phyloP scores from a whole-genome alignment of 2,113 vertebrate species.

The Alligator mississippiensis region DNA sequence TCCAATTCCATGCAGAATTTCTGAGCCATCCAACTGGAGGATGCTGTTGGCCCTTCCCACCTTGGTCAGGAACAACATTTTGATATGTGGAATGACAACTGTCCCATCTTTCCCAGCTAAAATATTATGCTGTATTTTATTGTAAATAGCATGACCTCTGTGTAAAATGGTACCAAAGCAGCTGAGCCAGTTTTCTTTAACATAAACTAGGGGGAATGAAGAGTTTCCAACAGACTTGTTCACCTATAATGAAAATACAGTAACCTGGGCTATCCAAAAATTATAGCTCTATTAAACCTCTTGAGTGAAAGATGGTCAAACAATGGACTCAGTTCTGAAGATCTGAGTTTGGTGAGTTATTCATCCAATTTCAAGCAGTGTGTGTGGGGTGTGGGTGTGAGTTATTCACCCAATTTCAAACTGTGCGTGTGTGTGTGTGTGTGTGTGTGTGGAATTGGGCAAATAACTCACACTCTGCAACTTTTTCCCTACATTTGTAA shows the following conservation, averaged over 20 bases:
- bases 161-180: background rate
- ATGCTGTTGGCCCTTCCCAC: too few relatives aligned
- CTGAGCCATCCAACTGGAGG: too few relatives aligned
- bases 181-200: background rate
- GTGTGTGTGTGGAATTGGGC: background rate
- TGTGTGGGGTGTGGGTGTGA: background rate
- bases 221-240: too few relatives aligned
- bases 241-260: background rate
- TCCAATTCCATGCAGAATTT: background rate
- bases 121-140: background rate
- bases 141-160: background rate
- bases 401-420: too few relatives aligned
- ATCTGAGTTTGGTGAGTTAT: too few relatives aligned
- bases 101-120: background rate
- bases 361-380: too few relatives aligned
- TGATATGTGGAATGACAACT: background rate
- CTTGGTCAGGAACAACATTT: background rate
- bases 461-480: background rate
- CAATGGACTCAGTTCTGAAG: rapidly evolving
- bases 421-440: background rate
- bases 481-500: too few relatives aligned
- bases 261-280: rapidly evolving
- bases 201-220: background rate
- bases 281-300: rapidly evolving
- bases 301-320: rapidly evolving